Evolutionary conservation across 2,888 invertebrate species (phyloP).

Genomic region (Polyommatus icarus): DNA sequence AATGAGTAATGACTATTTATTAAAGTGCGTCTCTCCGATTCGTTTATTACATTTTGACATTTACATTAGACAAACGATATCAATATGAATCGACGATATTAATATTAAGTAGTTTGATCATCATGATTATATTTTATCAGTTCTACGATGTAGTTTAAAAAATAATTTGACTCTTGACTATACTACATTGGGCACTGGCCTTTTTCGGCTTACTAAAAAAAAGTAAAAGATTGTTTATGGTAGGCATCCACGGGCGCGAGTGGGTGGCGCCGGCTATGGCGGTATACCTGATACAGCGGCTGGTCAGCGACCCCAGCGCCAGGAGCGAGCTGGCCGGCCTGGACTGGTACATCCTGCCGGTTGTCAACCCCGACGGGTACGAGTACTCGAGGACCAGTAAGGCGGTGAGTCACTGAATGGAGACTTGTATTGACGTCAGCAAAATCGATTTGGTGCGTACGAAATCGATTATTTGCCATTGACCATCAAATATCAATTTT

Average conservation of each 20-base stretch:
- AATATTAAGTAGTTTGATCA: too few relatives aligned
- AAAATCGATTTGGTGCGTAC: not conserved
- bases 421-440: not conserved
- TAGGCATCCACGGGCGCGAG: constrained; percentile 83
- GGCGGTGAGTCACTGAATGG: constrained; percentile 50
- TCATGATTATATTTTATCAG: too few relatives aligned
- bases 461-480: too few relatives aligned
- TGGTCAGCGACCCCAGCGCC: constrained; percentile 61
- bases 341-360: constrained; percentile 85
- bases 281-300: constrained; percentile 78
- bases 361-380: constrained; percentile 88
- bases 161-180: too few relatives aligned
- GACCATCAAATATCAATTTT: too few relatives aligned
- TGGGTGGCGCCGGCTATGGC: constrained; percentile 84
- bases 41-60: too few relatives aligned
- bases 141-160: too few relatives aligned
- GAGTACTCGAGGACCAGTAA: constrained; percentile 75
- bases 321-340: constrained; percentile 74
- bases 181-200: not conserved
- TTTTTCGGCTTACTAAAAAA: not conserved
- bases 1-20: too few relatives aligned
- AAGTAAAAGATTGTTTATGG: not conserved
- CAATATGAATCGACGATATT: too few relatives aligned
- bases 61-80: too few relatives aligned
- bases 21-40: too few relatives aligned